Base-by-base conservation (phyloP, 2,797 vertebrate genomes). In the Pseudochirops corinnae region DNA sequence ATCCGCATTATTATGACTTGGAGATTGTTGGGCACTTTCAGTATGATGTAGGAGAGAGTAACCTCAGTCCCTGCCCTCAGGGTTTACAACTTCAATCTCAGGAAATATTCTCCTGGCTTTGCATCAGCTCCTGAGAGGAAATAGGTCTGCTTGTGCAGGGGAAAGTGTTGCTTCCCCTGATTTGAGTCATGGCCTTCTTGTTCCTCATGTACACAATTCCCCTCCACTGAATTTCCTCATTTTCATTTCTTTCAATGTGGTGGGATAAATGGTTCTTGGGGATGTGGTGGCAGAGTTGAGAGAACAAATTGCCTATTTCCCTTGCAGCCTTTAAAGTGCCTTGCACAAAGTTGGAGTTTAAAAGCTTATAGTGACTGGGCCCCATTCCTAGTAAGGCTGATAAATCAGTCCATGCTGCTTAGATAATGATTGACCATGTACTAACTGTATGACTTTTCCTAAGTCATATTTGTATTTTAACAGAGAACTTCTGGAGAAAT, bases 211-310 rank as follows among this genome's bases (percentile, higher is more conserved):
- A 62, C 4, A 87, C 5, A 1, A 28, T 92, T 53, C 0, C 33
- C 92, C 52, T 92, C 60, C 56, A 28, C 33, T 97, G 13, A 93
- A 91, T 94, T 92, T 94, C 46, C 94, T 29, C 18, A 56, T 91
- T 94, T 18, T 46, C n/a, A n/a, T 58, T 95, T 94, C 28, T 87
- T 94, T 39, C 18, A 92, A 3, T 46, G 29, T 31, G 93, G 94
- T 33, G 18, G 9, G 53, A 39, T 56, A 12, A 57, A 91, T 28
- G 0, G 29, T 31, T 93, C 0, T 56, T 12, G 46, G 3, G 24
- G 26, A 94, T 87, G 62, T 4, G 5, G 1, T 46, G 62, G 13
- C 0, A 31, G 52, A n/a, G 11, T 53, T 96, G 28, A 52, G 1
- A 91, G 90, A n/a, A 87, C 57, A 3, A 92, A 62, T 93, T 56